A percentile compares a stretch with the other conserved stretches of the same genome.
Conservation (phyloP, 2,113 vertebrate genomes). For the Brienomyrus longianalis region DNA sequence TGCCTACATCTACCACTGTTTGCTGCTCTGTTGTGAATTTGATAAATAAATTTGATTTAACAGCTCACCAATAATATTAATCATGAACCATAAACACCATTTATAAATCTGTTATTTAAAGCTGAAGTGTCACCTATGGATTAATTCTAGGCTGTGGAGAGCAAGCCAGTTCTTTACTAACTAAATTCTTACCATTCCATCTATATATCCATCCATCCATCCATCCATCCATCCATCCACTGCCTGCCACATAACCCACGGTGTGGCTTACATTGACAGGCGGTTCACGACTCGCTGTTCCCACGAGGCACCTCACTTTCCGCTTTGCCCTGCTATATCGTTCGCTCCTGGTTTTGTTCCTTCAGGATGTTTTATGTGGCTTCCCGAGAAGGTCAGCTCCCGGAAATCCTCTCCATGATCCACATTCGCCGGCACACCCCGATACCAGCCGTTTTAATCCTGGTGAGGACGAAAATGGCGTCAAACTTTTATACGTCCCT, state of each 20-base stretch:
- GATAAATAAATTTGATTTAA: background rate
- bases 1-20: background rate
- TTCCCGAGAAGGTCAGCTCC: slow-evolving; percentile 93
- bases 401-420: slow-evolving; percentile 94
- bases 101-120: background rate
- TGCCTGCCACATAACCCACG: background rate
- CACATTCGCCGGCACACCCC: slow-evolving; percentile 91
- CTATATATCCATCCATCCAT: background rate
- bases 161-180: background rate
- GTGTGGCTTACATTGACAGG: background rate
- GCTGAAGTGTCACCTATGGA: background rate
- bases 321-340: background rate
- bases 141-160: background rate
- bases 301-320: background rate
- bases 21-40: background rate
- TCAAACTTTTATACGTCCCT: too few relatives aligned
- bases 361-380: slow-evolving; percentile 89
- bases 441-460: slow-evolving; percentile 82
- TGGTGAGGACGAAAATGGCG: slow-evolving; percentile 66
- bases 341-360: slow-evolving; percentile 28
- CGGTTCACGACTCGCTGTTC: background rate
- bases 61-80: background rate
- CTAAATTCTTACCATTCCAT: background rate
- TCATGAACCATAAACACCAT: background rate
- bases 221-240: background rate